Evolutionary conservation across 1,140 invertebrate genomes (phyloP), one percentile per base, ranked within the genome.

Genomic region (Aphidius gifuensis): DNA sequence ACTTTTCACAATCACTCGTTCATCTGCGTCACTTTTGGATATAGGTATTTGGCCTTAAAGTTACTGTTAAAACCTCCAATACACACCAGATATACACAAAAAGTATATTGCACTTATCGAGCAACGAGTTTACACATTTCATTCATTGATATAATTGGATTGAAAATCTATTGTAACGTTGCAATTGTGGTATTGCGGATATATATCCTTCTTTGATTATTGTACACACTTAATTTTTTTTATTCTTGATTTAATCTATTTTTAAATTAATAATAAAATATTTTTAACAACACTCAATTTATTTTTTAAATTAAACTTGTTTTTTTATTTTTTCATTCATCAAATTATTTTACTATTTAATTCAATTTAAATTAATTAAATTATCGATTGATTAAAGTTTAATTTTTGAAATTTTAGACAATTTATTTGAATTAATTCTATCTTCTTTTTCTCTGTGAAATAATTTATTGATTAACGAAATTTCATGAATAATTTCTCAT

Each of bases 81-180:
- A 49, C 8, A 16, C 16, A 16, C 54, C 42, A 43, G 68, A 61
- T 65, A 74, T 74, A 77, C 75, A 76, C 75, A 71, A 75, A 76
- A 76, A 71, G 16, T 76, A 78, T 78, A 78, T 77, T 78, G 72
- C 73, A 72, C 69, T 76, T 75, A 69, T 67, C 64, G 56, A 40
- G 56, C 67, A 69, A 39, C 50, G 66, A 70, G 74, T 76, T 77
- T 76, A 76, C 76, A 75, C 72, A 66, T 76, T 71, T 69, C 74
- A 78, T 75, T 76, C 74, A 74, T 72, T 74, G 68, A 76, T 73
- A 32, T 32, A 75, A 77, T 77, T 78, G 75, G 72, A 77, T 78
- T 76, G 73, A 72, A 77, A 78, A 78, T 78, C 76, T 73, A 78
- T 77, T 71, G 69, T 38, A 55, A 23, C 50, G 45, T 23, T 23